These are phyloP conservation scores for Coreoperca whiteheadi DNA, from an alignment of 2,113 vertebrate species.

Conservation along the genomic window DNA sequence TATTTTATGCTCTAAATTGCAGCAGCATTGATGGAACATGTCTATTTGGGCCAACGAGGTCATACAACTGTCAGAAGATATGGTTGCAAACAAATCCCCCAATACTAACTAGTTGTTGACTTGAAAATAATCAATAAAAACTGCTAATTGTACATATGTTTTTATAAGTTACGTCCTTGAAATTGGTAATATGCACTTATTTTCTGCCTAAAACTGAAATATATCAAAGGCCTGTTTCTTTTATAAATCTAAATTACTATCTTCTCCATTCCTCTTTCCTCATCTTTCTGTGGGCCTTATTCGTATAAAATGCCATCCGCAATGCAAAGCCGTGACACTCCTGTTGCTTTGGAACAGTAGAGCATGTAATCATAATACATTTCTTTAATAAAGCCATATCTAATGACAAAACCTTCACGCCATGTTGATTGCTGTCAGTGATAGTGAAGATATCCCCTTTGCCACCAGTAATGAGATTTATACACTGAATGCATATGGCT, in stretches of 20 bases:
- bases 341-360: slow-evolving; percentile 42
- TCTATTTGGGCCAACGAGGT: not conserved
- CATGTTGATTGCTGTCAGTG: slow-evolving; percentile 72
- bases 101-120: not conserved
- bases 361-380: slow-evolving; percentile 63
- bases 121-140: not conserved
- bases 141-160: not conserved
- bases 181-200: not conserved
- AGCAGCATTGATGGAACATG: too few relatives aligned
- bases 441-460: slow-evolving; percentile 72
- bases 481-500: slow-evolving; percentile 66
- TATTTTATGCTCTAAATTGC: not conserved
- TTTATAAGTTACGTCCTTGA: not conserved
- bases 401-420: slow-evolving; percentile 71
- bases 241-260: not conserved
- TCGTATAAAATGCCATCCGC: slow-evolving; percentile 28
- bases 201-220: not conserved
- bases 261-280: not conserved
- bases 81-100: not conserved
- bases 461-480: slow-evolving; percentile 80
- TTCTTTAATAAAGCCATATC: slow-evolving; percentile 77
- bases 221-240: not conserved
- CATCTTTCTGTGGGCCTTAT: slow-evolving; percentile 20
- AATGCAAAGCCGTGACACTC: slow-evolving; percentile 22
- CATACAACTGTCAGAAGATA: not conserved